Base-by-base conservation (phyloP, 2,797 vertebrate species). In the Paedocypris micromegethes region DNA sequence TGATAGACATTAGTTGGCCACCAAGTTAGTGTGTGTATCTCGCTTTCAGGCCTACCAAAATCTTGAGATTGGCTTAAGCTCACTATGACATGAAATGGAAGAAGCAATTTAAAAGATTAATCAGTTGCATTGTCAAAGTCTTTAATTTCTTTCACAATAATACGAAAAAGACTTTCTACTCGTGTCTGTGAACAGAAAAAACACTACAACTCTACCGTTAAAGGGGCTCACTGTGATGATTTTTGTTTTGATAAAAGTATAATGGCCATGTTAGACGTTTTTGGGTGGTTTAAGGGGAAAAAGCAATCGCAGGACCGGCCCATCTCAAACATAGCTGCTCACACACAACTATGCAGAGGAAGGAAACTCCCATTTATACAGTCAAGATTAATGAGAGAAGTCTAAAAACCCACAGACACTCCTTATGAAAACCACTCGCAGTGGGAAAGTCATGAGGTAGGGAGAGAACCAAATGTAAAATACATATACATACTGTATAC, bases 341-440 rank as follows among this genome's bases (percentile, higher is more conserved):
- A 5, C 37, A 9, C 40, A 5, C 6, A 56, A 5, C 64, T n/a
- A 70, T 59, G 42, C 46, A 63, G 57, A 63, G 67, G 64, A 72
- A 72, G 61, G 50, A 41, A 74, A 62, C 55, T 61, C 68, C 48
- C 61, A 68, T 52, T 63, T 54, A 42, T 68, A 67, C 50, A 60
- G 9, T 48, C 44, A 37, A 69, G 56, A 67, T 70, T 70, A 76
- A 77, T 63, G 55, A 56, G 65, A 47, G 66, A 57, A 55, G 58
- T 66, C 52, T 64, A 72, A 42, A 46, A 64, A 51, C 53, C 54
- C 67, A 66, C 7, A 6, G 42, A 53, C 51, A 68, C 64, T 64
- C 63, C 50, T 58, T 56, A 44, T 65, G 52, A 59, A 49, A 49
- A 39, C 44, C 54, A 67, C 50, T 66, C 55, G 47, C 42, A 58